Percentiles rank a stretch among this genome's conserved stretches.
These are phyloP conservation scores for Acronicta psi DNA, from an alignment of 2,888 invertebrate species.

Conservation along the genomic window DNA sequence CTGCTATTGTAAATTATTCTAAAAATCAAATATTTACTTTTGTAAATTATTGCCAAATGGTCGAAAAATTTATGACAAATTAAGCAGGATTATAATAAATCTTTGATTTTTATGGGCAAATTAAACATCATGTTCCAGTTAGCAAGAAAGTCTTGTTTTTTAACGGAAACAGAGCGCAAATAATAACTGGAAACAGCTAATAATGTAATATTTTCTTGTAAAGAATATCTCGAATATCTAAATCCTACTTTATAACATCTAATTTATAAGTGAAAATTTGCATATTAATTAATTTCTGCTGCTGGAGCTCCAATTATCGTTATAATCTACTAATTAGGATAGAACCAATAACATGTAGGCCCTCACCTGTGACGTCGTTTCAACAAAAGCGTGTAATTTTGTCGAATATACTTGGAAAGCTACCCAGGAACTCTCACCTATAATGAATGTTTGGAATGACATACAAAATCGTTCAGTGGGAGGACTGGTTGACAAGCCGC, in stretches of 20 bases:
- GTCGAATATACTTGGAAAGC: constrained; percentile 41
- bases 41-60: constrained; percentile 12
- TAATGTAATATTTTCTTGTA: no score
- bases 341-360: no score
- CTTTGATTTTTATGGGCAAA: constrained; percentile 42
- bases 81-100: constrained; percentile 45
- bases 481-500: constrained; percentile 81
- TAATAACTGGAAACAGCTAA: no score
- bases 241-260: no score
- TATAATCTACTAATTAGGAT: constrained; percentile 1
- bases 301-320: not conserved
- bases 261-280: no score
- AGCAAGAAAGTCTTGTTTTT: constrained; percentile 14
- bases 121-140: constrained; percentile 18
- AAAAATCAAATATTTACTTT: constrained; percentile 29
- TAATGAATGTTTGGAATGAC: constrained; percentile 71
- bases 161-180: constrained; percentile 25
- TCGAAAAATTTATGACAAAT: constrained; percentile 40
- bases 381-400: constrained; percentile 20
- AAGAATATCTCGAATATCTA: no score
- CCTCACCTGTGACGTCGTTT: not conserved
- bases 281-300: no score
- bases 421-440: constrained; percentile 67
- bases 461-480: constrained; percentile 80
- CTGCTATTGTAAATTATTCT: constrained; percentile 3